Conservation (phyloP, 1,140 invertebrate genomes). For the Phymastichus coffea region DNA sequence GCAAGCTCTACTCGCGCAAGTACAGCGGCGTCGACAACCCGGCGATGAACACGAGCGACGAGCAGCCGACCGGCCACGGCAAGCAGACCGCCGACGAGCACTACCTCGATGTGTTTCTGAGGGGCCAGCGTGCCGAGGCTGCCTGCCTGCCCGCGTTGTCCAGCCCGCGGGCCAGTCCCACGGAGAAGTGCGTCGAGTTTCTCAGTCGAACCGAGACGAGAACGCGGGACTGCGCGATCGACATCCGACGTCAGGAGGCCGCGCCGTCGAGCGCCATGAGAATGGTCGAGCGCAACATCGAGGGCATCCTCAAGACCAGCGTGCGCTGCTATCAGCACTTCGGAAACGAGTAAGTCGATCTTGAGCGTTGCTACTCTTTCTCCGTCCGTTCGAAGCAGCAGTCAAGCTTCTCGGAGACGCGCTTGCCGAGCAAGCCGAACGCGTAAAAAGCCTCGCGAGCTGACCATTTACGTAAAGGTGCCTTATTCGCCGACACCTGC, state of each 20-base stretch:
- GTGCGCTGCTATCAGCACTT: no score
- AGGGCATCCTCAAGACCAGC: slow-evolving; percentile 35
- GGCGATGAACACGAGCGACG: background rate
- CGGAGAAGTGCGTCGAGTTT: slow-evolving; percentile 54
- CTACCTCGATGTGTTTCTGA: slow-evolving; percentile 47
- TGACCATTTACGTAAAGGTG: background rate
- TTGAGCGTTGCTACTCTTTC: no score
- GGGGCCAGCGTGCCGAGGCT: slow-evolving; percentile 22
- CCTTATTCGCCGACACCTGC: background rate
- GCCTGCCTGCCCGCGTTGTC: slow-evolving; percentile 39
- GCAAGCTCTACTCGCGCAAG: slow-evolving; percentile 49
- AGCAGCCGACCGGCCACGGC: slow-evolving; percentile 35
- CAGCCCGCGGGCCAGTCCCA: slow-evolving; percentile 45
- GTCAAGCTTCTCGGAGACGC: no score
- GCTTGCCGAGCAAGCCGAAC: no score
- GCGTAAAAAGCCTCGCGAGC: no score
- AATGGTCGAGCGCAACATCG: slow-evolving; percentile 42
- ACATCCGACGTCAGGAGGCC: slow-evolving; percentile 25
- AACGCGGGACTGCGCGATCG: slow-evolving; percentile 25
- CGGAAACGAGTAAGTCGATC: no score
- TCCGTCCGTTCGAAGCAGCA: no score
- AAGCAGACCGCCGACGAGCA: slow-evolving; percentile 35
- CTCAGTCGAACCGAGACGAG: slow-evolving; percentile 40
- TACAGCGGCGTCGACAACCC: slow-evolving; percentile 31
- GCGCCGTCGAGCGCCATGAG: no score